Evolutionary conservation across 2,797 vertebrate species (phyloP), one percentile per base, ranked within the genome.

Genomic region (Sciaenops ocellatus): DNA sequence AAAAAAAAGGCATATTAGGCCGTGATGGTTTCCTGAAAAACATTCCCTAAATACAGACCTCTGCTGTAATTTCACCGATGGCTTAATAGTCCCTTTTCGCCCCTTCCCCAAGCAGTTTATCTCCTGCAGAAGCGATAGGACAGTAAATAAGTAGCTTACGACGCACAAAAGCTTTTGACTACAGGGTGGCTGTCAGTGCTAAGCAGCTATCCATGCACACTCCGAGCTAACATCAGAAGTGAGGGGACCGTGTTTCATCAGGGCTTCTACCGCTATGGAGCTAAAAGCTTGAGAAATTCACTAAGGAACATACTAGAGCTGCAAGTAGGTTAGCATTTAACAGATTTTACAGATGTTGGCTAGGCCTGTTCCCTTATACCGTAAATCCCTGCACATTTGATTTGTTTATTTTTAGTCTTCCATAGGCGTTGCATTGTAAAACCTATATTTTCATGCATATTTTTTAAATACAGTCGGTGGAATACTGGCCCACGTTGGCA

Each of bases 121-220:
- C 90, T 89, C 63, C 82, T 54, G 47, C 76, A 66, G 76, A 81
- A 90, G 86, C n/a, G 78, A 92, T 80, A 79, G 78, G 79, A 84
- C 62, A 79, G 82, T 92, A 87, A 94, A 93, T 93, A 93, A 94
- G 92, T 90, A 83, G 89, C 93, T 95, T 93, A 93, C 67, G 46
- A 86, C 87, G 86, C 80, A 78, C 87, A 78, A 83, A 78, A 89
- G 90, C 90, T 79, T 83, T 84, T 28, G 85, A 90, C 93, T 89
- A 90, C 70, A 76, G 82, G 86, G 83, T 85, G 84, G 88, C 89
- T 92, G 91, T 93, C 90, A 90, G 86, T 87, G 87, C 86, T 90
- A 92, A 94, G 92, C 75, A 89, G 88, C 83, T 87, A 88, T 92
- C 80, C 86, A 68, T 74, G 82, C 91, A 85, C 13, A 55, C 85